A percentile compares a stretch with the other conserved stretches of the same genome.
phyloP scores from a whole-genome alignment of 2,797 vertebrate species.

The Tapera naevia region DNA sequence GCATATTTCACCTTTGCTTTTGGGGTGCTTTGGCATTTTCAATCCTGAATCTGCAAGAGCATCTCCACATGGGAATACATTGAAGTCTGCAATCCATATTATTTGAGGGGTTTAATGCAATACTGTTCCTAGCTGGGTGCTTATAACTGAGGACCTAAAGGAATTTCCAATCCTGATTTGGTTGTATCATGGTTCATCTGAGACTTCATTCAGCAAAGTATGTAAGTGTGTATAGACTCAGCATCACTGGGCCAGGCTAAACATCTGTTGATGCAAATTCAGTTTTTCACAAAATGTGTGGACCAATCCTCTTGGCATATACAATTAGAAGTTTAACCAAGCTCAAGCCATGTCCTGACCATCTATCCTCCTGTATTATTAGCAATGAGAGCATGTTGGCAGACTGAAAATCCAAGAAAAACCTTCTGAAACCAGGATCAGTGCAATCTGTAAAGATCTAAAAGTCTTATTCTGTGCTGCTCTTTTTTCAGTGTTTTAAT shows the following conservation, averaged over 20 bases:
- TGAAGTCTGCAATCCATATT: not conserved
- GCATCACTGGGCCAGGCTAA: not conserved
- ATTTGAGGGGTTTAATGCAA: not conserved
- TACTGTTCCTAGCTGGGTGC: not conserved
- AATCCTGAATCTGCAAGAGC: not conserved
- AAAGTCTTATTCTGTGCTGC: not conserved
- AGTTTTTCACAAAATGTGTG: not conserved
- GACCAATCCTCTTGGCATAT: not conserved
- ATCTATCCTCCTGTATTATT: not conserved
- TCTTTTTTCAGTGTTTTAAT: not conserved
- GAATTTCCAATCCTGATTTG: not conserved
- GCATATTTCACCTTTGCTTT: not conserved
- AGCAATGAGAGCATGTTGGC: accelerated
- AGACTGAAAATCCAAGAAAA: not conserved
- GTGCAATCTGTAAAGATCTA: not conserved
- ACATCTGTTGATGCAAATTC: not conserved
- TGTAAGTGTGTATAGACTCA: not conserved
- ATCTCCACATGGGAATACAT: not conserved
- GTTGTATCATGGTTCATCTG: not conserved
- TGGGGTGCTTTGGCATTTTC: not conserved
- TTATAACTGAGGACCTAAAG: not conserved
- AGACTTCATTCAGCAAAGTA: not conserved
- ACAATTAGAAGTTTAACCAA: not conserved
- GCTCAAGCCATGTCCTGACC: not conserved
- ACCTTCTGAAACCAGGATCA: not conserved